Evolutionary conservation across 2,888 invertebrate genomes (phyloP).

Genomic region (Synergus laeviventris): DNA sequence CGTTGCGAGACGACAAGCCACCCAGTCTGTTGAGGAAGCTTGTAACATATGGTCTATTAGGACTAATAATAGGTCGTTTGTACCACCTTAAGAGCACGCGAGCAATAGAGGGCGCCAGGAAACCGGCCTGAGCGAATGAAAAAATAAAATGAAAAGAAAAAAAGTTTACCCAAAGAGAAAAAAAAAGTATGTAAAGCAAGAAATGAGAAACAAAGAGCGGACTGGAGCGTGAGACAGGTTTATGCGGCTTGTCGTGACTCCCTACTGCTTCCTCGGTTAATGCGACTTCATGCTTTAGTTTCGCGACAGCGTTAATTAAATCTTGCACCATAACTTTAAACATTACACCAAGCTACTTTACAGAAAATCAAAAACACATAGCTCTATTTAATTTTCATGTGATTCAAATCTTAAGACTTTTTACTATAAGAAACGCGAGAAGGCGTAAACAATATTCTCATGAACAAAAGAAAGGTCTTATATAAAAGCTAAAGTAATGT

Average conservation of each 20-base stretch:
- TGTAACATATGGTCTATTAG: slow-evolving; percentile 73
- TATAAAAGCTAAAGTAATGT: too few species aligned
- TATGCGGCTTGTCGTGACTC: slow-evolving; percentile 48
- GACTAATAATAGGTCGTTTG: slow-evolving; percentile 71
- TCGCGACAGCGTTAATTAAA: slow-evolving; percentile 50
- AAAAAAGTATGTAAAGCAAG: slow-evolving; percentile 44
- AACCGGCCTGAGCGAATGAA: slow-evolving; percentile 4
- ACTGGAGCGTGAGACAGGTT: slow-evolving; percentile 37
- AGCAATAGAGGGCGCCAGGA: slow-evolving; percentile 23
- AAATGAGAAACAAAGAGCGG: slow-evolving; percentile 40
- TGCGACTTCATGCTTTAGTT: slow-evolving; percentile 49
- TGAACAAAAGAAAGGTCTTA: too few species aligned
- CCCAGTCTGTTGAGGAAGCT: slow-evolving; percentile 46
- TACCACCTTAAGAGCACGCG: slow-evolving; percentile 50
- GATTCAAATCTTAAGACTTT: neutral
- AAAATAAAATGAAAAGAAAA: slow-evolving; percentile 45
- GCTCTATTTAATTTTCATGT: neutral
- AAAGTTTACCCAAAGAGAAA: slow-evolving; percentile 40
- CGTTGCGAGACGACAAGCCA: slow-evolving; percentile 44
- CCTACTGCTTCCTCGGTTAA: slow-evolving; percentile 27
- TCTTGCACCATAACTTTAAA: slow-evolving; percentile 41
- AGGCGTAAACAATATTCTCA: too few species aligned
- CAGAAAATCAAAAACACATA: neutral
- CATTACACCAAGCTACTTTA: slow-evolving; percentile 4
- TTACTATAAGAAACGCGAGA: neutral